Base-by-base conservation (phyloP, 1,140 invertebrate genomes). In the Tribolium madens region DNA sequence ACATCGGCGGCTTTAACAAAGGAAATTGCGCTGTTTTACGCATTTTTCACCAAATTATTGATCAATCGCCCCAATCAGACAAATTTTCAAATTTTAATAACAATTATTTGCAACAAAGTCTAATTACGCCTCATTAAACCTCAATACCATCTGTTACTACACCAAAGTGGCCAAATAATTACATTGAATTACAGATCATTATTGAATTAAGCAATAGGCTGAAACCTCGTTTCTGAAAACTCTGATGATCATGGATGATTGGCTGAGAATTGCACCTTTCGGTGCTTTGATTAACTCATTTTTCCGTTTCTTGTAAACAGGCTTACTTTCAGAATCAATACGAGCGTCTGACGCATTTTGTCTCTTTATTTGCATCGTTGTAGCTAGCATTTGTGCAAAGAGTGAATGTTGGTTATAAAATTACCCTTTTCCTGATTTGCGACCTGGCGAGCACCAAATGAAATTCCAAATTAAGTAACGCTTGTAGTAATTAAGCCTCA, bases 381-480 rank as follows among this genome's bases (percentile, higher is more conserved):
- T 14, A 33, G 26, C 1, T 9, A 64, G 10, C 26, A 64, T 64
- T 31, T 60, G 53, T 60, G 53, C 17, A 33, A 60, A 15, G 53
- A 26, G 42, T 71, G 46, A 18, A 33, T 50, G 79, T 75, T 68
- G 74, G 76, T 78, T 75, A 69, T 81, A 77, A 82, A 84, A 83
- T 83, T 83, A 81, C 82, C 83, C 83, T 80, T 81, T 81, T 84
- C 80, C 82, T 84, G 84, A 85, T 84, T 85, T 84, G 84, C 84
- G 83, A 84, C 81, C 80, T 82, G 82, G 83, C 77, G 77, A 77
- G 78, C 75, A 76, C 69, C 80, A 84, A 83, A 85, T 85, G 84
- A 85, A 85, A 85, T 85, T 85, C 82, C 83, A 83, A 83, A 85
- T 84, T 82, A 83, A 83, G 83, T 79, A 80, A 79, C 79, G 79